A percentile compares a stretch with the other conserved stretches of the same genome.
These are phyloP conservation scores for Cephus runcator DNA, from an alignment of 2,888 invertebrate species.

Conservation along the genomic window DNA sequence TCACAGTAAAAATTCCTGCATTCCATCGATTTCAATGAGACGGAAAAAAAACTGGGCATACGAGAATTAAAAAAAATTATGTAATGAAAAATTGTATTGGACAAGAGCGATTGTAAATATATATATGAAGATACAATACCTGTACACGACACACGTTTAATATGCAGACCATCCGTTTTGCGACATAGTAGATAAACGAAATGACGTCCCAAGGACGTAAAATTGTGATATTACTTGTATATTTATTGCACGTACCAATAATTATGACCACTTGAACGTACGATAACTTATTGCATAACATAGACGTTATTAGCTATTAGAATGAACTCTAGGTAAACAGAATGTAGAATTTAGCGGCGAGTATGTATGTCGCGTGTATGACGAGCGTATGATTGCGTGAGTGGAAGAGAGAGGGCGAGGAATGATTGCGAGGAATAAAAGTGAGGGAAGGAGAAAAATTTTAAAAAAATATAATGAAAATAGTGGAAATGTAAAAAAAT, in stretches of 20 bases:
- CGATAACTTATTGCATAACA: slow-evolving; percentile 1
- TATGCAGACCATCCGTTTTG: no score
- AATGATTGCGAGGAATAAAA: not conserved
- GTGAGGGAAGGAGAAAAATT: not conserved
- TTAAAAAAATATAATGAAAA: not conserved
- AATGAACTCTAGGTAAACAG: not conserved
- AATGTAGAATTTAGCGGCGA: no score
- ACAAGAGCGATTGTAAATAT: not conserved
- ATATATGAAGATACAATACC: not conserved
- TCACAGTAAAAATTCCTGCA: no score
- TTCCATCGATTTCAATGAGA: no score
- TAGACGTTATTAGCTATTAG: not conserved
- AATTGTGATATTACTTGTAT: slow-evolving; percentile 22
- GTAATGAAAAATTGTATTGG: no score
- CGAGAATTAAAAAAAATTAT: no score
- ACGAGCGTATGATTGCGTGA: not conserved
- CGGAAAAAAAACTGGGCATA: no score
- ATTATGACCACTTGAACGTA: not conserved
- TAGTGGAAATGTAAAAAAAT: not conserved
- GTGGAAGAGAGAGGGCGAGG: not conserved
- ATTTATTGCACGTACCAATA: slow-evolving; percentile 22
- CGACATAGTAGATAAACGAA: not conserved
- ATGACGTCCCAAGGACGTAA: slow-evolving; percentile 20
- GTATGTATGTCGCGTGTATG: not conserved
- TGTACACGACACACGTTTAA: no score